phyloP scores from a whole-genome alignment of 2,113 vertebrate genomes.

The Paraplagusia blochii region DNA sequence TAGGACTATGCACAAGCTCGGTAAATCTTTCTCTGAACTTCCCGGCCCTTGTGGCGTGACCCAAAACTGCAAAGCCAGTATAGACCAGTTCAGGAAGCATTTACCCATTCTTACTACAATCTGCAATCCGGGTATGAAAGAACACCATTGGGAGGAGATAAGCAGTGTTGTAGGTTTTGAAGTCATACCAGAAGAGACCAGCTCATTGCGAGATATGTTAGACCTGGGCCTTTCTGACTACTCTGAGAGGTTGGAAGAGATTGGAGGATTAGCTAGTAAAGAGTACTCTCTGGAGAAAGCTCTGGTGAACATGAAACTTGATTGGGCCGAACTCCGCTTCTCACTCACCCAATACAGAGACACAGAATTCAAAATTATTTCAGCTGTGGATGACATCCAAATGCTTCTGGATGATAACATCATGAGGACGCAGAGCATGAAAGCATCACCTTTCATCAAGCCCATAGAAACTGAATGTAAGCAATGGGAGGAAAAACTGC shows the following conservation, averaged over 20 bases:
- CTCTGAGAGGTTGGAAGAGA: conserved; percentile 80
- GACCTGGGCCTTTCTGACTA: conserved; percentile 81
- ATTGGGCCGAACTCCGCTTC: conserved; percentile 81
- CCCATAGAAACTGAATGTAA: conserved; percentile 84
- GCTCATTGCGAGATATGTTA: conserved; percentile 81
- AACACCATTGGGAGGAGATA: conserved; percentile 88
- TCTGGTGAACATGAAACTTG: conserved; percentile 86
- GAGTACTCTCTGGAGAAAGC: conserved; percentile 88
- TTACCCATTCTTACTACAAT: conserved; percentile 81
- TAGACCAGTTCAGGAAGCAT: conserved; percentile 85
- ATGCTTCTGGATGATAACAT: conserved; percentile 88
- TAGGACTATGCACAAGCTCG: conserved; percentile 82
- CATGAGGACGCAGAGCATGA: conserved; percentile 89
- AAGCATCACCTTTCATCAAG: conserved; percentile 88
- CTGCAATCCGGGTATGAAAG: conserved; percentile 88
- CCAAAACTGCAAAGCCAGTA: conserved; percentile 77
- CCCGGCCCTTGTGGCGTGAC: conserved; percentile 78
- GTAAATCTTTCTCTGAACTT: conserved; percentile 76
- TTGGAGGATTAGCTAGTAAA: conserved; percentile 85
- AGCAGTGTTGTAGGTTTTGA: conserved; percentile 79
- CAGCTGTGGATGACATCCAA: conserved; percentile 88
- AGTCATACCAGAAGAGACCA: conserved; percentile 74
- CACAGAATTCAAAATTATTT: conserved; percentile 82
- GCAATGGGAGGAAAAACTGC: conserved; percentile 87
- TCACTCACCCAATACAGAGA: conserved; percentile 82